Evolutionary conservation across 2,113 vertebrate species (phyloP).

Genomic region (Urocitellus parryii): DNA sequence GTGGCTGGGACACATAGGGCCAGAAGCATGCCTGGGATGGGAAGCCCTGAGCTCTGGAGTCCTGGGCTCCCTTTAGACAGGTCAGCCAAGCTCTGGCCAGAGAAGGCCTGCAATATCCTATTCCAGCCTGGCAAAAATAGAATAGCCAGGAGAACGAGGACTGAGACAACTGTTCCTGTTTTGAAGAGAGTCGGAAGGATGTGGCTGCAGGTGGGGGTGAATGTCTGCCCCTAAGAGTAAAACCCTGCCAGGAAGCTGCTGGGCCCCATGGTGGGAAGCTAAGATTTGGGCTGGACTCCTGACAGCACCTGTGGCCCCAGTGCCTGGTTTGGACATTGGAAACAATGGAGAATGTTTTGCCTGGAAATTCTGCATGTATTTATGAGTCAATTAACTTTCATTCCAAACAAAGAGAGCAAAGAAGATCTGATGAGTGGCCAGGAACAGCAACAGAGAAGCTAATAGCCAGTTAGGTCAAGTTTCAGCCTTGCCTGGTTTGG

Average conservation of each 20-base stretch:
- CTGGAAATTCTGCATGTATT: constrained; percentile 36
- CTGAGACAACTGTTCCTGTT: constrained; percentile 79
- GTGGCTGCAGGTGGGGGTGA: constrained; percentile 65
- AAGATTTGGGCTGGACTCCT: constrained; percentile 2
- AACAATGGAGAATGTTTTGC: constrained; percentile 37
- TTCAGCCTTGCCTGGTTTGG: constrained; percentile 43
- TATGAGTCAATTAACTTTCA: constrained; percentile 60
- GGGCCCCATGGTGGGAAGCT: background rate
- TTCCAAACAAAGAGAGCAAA: constrained; percentile 61
- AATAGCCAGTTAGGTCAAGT: constrained; percentile 60
- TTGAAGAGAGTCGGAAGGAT: constrained; percentile 76
- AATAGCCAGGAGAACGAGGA: constrained; percentile 68
- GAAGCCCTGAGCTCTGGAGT: background rate
- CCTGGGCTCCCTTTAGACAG: constrained; percentile 50
- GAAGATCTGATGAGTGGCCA: constrained; percentile 55
- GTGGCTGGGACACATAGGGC: background rate
- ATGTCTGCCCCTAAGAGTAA: background rate
- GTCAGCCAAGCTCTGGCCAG: constrained; percentile 18
- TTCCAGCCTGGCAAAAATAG: constrained; percentile 79
- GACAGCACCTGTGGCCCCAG: background rate
- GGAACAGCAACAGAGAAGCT: constrained; percentile 21
- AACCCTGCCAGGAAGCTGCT: constrained; percentile 33
- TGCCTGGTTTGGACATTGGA: background rate
- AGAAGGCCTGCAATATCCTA: constrained; percentile 61
- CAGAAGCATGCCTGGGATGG: background rate